Conservation (phyloP, 2,888 invertebrate species). For the Liopterus haemorrhoidalis region DNA sequence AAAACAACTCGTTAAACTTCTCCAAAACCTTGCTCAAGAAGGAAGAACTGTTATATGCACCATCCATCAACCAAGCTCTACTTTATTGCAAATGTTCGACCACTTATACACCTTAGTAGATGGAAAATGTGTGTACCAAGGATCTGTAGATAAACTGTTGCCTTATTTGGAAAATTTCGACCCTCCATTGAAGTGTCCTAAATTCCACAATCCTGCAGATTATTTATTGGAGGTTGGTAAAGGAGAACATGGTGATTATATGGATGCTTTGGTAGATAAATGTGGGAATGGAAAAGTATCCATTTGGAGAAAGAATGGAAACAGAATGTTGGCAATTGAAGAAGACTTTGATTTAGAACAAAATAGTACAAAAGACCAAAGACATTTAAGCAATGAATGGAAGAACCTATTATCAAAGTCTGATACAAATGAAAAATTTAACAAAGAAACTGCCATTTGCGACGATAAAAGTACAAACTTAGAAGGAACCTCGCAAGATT, state of each 20-base stretch:
- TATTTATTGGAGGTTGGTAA: slow-evolving; percentile 77
- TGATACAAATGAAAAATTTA: too few species aligned
- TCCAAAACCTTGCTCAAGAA: slow-evolving; percentile 74
- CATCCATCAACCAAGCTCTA: slow-evolving; percentile 87
- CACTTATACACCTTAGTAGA: slow-evolving; percentile 76
- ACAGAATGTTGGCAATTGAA: too few species aligned
- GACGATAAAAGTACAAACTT: too few species aligned
- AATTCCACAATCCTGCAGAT: slow-evolving; percentile 87
- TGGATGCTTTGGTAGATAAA: slow-evolving; percentile 52
- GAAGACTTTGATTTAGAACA: too few species aligned
- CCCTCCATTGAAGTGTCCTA: slow-evolving; percentile 70
- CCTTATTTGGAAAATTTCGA: slow-evolving; percentile 71
- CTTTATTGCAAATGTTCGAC: slow-evolving; percentile 82
- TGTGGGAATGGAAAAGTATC: slow-evolving; percentile 56
- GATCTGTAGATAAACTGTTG: slow-evolving; percentile 67
- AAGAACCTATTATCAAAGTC: too few species aligned
- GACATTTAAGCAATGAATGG: too few species aligned
- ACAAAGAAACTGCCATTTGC: too few species aligned
- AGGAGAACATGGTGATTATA: slow-evolving; percentile 65
- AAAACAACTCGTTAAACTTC: slow-evolving; percentile 71
- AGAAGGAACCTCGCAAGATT: too few species aligned
- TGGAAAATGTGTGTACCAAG: slow-evolving; percentile 76
- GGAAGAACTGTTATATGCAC: slow-evolving; percentile 84
- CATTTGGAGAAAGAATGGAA: slow-evolving; percentile 49
- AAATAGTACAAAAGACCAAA: too few species aligned